Percentiles rank a stretch among this genome's conserved stretches.
Conservation (phyloP, 2,888 invertebrate species). For the Lydus trimaculatus region DNA sequence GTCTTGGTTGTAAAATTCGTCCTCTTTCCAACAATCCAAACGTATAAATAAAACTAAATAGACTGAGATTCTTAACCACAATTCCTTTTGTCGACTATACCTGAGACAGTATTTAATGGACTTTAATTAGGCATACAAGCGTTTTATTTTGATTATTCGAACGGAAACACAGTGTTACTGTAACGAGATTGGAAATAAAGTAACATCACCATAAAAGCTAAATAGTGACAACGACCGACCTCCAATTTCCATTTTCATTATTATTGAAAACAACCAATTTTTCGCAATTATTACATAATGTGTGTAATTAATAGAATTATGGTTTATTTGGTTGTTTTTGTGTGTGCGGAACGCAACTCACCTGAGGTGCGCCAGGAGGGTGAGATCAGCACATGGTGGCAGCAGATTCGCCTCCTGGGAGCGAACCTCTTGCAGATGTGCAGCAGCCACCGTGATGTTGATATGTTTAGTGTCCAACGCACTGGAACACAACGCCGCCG, state of each 20-base stretch:
- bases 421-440: conserved; percentile 60
- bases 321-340: neutral
- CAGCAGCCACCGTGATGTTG: conserved; percentile 59
- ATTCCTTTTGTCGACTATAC: conserved; percentile 10
- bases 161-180: neutral
- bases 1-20: conserved; percentile 3
- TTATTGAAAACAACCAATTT: too few relatives aligned
- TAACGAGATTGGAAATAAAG: neutral
- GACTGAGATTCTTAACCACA: neutral
- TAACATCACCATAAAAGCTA: neutral
- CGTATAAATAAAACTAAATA: conserved; percentile 6
- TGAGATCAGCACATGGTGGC: conserved; percentile 58
- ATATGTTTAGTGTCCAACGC: conserved; percentile 17
- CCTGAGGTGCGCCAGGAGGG: conserved; percentile 56
- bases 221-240: neutral
- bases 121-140: conserved; percentile 12
- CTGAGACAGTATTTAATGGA: conserved; percentile 10
- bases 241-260: neutral
- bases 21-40: conserved; percentile 6
- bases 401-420: conserved; percentile 57
- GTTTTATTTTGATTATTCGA: conserved; percentile 11
- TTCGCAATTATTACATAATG: too few relatives aligned
- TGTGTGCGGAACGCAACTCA: conserved; percentile 45
- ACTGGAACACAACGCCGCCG: conserved; percentile 37
- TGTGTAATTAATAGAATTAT: too few relatives aligned